Conservation (phyloP, 2,113 vertebrate species). For the Odontesthes bonariensis region DNA sequence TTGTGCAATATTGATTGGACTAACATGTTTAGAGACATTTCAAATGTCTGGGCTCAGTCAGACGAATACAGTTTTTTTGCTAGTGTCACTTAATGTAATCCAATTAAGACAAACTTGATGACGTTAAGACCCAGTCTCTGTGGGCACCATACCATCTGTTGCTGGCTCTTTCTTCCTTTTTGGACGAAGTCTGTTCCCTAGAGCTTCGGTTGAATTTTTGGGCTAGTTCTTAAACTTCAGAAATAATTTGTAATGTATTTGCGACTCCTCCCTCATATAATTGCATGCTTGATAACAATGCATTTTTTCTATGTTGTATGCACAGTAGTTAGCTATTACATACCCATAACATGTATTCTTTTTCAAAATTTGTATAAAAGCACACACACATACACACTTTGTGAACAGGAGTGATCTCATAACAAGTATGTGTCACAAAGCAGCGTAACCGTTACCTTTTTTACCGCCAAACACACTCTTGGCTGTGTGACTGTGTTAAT, state of each 20-base stretch:
- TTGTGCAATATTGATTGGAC: too few relatives aligned
- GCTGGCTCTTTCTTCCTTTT: neutral
- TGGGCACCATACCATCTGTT: neutral
- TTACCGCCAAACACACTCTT: conserved; percentile 52
- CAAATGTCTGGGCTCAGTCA: too few relatives aligned
- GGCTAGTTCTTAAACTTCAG: too few relatives aligned
- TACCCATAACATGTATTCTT: neutral
- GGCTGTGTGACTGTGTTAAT: conserved; percentile 65
- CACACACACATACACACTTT: neutral
- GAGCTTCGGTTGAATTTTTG: too few relatives aligned
- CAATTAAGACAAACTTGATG: neutral
- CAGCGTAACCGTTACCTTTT: conserved; percentile 21
- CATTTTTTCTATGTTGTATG: too few relatives aligned
- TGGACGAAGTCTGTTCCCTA: too few relatives aligned
- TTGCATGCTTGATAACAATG: too few relatives aligned
- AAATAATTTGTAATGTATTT: too few relatives aligned
- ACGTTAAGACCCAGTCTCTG: neutral
- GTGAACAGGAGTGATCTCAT: neutral
- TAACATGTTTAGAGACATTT: too few relatives aligned
- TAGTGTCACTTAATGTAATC: too few relatives aligned
- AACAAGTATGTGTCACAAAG: conserved; percentile 1
- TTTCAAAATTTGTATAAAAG: neutral
- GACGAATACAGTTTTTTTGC: too few relatives aligned
- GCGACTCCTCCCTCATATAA: too few relatives aligned
- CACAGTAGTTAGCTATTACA: neutral